Base-by-base conservation (phyloP, 2,888 invertebrate genomes). In the Tethea ocularis region DNA sequence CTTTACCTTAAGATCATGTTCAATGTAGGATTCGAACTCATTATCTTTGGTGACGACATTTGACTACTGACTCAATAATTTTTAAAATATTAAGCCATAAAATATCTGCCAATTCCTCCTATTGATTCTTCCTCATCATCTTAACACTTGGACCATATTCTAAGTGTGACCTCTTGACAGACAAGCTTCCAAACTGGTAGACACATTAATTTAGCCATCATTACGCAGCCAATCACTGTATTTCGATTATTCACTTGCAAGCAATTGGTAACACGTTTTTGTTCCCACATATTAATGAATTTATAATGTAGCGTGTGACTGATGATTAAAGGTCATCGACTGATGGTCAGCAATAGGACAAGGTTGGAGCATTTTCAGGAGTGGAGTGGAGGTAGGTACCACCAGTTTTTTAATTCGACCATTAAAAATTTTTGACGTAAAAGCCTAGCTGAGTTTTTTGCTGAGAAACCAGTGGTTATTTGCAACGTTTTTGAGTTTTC, bases 141-240 rank as follows among this genome's bases (percentile, higher is more conserved):
- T 10, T 20, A 46, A 46, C 20, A 29, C 64, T 74, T 70, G 52
- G 8, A 61, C 65, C 61, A 11, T 0, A 52, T 13, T 26, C 51
- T 13, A 61, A 51, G 51, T 63, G 61, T 71, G 75, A 77, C 75
- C 71, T 71, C 73, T 72, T 72, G 78, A 78, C 69, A 71, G 78
- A 65, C 71, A 65, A 74, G 80, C 80, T 80, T 70, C 80, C 75
- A 78, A 80, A 65, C 57, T 73, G 57, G 78, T 72, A 78, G 80
- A 78, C 73, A 79, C 73, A 75, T 78, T 74, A 78, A 80, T 80
- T 77, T 75, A 77, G 69, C 74, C 70, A 78, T 79, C 75, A 77
- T 71, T 71, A 75, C 62, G 62, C 67, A 57, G 58, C 53, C 60
- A 61, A 65, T 63, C 66, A 61, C 58, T 66, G 64, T 60, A 65